phyloP scores from a whole-genome alignment of 2,888 invertebrate genomes.

The Zygaena filipendulae region DNA sequence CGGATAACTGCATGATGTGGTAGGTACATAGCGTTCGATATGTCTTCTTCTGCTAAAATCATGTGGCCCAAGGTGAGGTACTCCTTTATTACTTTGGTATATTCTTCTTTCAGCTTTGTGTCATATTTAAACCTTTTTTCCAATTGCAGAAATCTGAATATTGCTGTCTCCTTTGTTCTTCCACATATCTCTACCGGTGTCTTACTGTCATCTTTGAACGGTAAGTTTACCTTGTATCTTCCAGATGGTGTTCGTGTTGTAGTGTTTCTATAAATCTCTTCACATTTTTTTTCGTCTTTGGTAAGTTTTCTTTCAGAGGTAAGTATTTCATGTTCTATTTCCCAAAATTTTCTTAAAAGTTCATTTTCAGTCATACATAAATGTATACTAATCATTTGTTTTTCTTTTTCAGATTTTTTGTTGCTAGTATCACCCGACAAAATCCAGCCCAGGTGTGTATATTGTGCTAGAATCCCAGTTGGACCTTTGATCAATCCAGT shows the following conservation, averaged over 20 bases:
- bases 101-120: slow-evolving; percentile 10
- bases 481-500: too few relatives aligned
- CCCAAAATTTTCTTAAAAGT: too few relatives aligned
- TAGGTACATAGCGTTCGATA: slow-evolving; percentile 12
- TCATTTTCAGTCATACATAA: too few relatives aligned
- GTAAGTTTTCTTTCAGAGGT: too few relatives aligned
- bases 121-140: slow-evolving; percentile 11
- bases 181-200: slow-evolving; percentile 6
- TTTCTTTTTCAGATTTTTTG: too few relatives aligned
- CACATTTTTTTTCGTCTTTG: slow-evolving; percentile 16
- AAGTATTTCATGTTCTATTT: too few relatives aligned
- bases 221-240: slow-evolving; percentile 16
- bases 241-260: slow-evolving; percentile 9
- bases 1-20: slow-evolving; percentile 20
- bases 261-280: slow-evolving; percentile 12
- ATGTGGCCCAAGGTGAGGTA: slow-evolving; percentile 17
- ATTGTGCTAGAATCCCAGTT: too few relatives aligned
- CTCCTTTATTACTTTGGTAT: slow-evolving; percentile 14
- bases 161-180: slow-evolving; percentile 15
- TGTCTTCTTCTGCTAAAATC: slow-evolving; percentile 4
- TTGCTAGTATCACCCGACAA: too few relatives aligned
- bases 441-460: too few relatives aligned
- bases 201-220: slow-evolving; percentile 11
- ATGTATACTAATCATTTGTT: too few relatives aligned
- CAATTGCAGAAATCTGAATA: slow-evolving; percentile 14